Evolutionary conservation across 2,888 invertebrate genomes (phyloP), one percentile per base, ranked within the genome.

Genomic region (Drosophila aldrichi): DNA sequence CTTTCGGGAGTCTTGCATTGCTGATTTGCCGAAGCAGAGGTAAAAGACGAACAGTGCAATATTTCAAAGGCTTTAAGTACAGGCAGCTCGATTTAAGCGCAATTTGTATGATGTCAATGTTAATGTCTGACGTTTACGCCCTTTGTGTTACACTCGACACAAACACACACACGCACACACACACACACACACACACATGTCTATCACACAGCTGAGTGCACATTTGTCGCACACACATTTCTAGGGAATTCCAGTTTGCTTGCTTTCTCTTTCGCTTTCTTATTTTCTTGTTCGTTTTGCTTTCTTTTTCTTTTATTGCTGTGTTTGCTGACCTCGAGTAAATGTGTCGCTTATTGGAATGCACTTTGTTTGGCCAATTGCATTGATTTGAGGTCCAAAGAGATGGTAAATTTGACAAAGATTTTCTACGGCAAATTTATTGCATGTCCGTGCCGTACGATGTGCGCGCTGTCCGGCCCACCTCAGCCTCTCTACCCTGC

Each of bases 401-500:
- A 61, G 44, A 60, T 57, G 72, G 63, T 52, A 79, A 85, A 89
- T 84, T 84, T 89, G 85, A 72, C 83, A 87, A 68, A 70, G 67
- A 81, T 81, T 78, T 81, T 60, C 57, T 69, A 48, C 49, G 63
- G 55, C 79, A 85, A 88, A 88, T 88, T 88, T 86, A 81, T 74
- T 56, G 76, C 69, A 68, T 68, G 82, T 81, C 68, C 72, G 70
- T 67, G 68, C 56, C 46, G 29, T n/a, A 14, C 20, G 43, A 20
- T 61, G 54, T 51, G 54, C 36, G 38, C 44, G 54, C 25, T 36
- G 41, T 43, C 44, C 34, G 4, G 20, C 41, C 20, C 16, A 10
- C 32, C 12, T 9, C 16, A 38, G 29, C 16, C 6, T 8, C 6
- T 8, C 1, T 12, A 38, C 29, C 29, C 29, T 7, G 36, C 40